These are phyloP conservation scores for Manis pentadactyla DNA, from an alignment of 2,797 vertebrate species.

Conservation along the genomic window DNA sequence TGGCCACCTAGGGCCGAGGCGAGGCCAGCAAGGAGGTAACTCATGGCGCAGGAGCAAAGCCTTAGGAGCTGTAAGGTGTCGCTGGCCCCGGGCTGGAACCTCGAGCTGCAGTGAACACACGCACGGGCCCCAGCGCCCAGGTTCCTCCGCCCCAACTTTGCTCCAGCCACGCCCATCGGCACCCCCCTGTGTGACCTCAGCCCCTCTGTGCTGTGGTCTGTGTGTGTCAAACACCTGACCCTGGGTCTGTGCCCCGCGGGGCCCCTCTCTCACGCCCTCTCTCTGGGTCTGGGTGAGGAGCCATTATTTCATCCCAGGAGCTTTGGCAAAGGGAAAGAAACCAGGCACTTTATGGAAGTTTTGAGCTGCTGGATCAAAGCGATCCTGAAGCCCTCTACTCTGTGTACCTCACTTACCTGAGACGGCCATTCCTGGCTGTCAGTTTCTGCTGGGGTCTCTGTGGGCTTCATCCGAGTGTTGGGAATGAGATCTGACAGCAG, in stretches of 20 bases:
- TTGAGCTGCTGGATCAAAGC: not conserved
- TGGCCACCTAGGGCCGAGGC: accelerated
- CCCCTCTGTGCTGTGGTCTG: accelerated
- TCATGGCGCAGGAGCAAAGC: accelerated
- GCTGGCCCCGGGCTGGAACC: not conserved
- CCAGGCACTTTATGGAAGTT: accelerated
- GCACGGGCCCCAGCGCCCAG: accelerated
- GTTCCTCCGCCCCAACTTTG: accelerated
- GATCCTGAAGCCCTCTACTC: not conserved
- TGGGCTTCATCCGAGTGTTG: too few relatives aligned
- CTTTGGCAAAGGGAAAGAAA: not conserved
- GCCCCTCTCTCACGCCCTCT: not conserved
- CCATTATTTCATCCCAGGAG: accelerated
- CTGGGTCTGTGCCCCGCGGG: accelerated
- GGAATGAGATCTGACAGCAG: accelerated
- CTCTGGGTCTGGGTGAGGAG: not conserved
- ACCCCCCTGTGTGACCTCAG: accelerated
- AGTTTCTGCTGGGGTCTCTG: not conserved
- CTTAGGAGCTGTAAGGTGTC: accelerated
- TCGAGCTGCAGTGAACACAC: accelerated
- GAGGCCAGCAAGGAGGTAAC: accelerated
- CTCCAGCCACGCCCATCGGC: too few relatives aligned
- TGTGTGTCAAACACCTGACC: not conserved
- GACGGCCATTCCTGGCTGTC: accelerated
- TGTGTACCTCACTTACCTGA: not conserved